phyloP scores from a whole-genome alignment of 2,113 vertebrate species.

The Pantherophis guttatus region DNA sequence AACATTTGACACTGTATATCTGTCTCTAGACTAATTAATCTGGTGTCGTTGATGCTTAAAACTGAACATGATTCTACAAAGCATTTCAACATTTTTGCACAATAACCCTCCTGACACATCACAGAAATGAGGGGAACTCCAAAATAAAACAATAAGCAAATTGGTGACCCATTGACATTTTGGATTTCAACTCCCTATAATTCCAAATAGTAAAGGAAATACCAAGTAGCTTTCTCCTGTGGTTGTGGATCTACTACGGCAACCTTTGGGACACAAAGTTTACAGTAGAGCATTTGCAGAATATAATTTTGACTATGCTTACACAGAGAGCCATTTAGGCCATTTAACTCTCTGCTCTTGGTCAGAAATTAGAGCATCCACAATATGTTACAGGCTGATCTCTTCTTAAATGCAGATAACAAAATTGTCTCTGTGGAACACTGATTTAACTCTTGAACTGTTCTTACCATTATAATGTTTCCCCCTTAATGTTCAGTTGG shows the following conservation, averaged over 20 bases:
- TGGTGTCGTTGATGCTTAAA: neutral
- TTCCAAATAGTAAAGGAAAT: neutral
- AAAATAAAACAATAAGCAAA: neutral
- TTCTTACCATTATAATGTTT: neutral
- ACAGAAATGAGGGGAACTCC: neutral
- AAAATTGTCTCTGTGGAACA: neutral
- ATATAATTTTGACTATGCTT: neutral
- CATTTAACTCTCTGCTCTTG: neutral
- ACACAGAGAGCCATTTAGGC: neutral
- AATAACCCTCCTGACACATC: neutral
- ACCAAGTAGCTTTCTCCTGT: neutral
- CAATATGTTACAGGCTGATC: neutral
- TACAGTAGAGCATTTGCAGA: neutral
- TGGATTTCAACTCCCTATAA: neutral
- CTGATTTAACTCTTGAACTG: neutral
- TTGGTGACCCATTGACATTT: neutral
- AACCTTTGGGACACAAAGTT: neutral
- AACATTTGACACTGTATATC: neutral
- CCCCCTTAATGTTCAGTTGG: no score
- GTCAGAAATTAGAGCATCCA: neutral
- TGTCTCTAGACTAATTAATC: no score
- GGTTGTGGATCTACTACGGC: neutral
- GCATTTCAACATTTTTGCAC: neutral
- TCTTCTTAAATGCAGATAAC: neutral
- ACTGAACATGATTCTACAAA: neutral